Evolutionary conservation across 30 jellyfish, hydroid and myxozoan species (phyloP).

Genomic region (Clytia hemisphaerica): DNA sequence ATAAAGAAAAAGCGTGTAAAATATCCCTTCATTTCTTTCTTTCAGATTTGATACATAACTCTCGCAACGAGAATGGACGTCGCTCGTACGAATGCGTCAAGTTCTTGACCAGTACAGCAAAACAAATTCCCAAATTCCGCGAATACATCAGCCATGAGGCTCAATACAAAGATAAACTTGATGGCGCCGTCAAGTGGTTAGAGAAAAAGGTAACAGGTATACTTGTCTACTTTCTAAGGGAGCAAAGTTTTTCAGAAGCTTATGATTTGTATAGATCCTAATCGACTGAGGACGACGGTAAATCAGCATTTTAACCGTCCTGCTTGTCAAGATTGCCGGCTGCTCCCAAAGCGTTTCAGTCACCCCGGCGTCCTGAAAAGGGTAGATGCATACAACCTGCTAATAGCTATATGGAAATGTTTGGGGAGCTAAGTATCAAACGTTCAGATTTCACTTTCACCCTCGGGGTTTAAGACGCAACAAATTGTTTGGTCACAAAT

Average conservation of each 20-base stretch:
- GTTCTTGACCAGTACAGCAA: slow-evolving; percentile 47
- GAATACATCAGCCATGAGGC: slow-evolving; percentile 42
- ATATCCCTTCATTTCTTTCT: not conserved
- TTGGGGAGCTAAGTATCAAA: too few species aligned
- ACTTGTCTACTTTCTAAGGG: too few species aligned
- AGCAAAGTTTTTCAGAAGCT: too few species aligned
- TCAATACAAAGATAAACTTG: slow-evolving; percentile 65
- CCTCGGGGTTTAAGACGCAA: too few species aligned
- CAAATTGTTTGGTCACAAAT: too few species aligned
- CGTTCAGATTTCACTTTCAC: too few species aligned
- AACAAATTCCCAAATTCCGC: slow-evolving; percentile 37
- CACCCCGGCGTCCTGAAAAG: slow-evolving; percentile 14
- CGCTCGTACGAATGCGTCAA: slow-evolving; percentile 93
- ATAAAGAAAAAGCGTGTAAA: not conserved
- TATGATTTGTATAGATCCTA: too few species aligned
- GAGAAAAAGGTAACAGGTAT: slow-evolving; percentile 82
- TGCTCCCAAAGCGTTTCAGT: slow-evolving; percentile 2
- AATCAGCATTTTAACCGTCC: too few species aligned
- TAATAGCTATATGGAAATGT: too few species aligned
- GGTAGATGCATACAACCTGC: too few species aligned
- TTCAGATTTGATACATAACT: slow-evolving; percentile 51
- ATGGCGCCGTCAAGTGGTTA: slow-evolving; percentile 98
- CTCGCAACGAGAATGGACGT: slow-evolving; percentile 73
- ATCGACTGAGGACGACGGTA: too few species aligned
- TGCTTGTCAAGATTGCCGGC: too few species aligned